Evolutionary conservation across 2,113 vertebrate species (phyloP).

Genomic region (Chamaetylas fuelleborni): DNA sequence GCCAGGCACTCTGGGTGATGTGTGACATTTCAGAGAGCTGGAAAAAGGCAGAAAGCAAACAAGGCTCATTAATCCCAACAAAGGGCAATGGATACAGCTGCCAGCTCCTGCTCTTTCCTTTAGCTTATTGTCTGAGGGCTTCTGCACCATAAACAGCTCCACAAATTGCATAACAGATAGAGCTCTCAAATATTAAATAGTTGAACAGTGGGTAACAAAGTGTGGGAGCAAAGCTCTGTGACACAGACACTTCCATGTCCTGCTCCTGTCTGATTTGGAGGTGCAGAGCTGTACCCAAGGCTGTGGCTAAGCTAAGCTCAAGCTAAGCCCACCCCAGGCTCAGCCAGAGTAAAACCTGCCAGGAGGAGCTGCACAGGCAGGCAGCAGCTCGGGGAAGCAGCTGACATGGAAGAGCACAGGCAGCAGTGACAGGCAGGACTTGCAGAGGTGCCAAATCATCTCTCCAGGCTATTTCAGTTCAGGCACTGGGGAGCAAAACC

Average conservation of each 20-base stretch:
- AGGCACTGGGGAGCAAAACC: not conserved
- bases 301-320: not conserved
- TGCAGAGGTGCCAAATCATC: not conserved
- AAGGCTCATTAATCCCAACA: constrained; percentile 44
- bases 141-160: constrained; percentile 16
- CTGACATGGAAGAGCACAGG: not conserved
- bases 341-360: not conserved
- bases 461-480: not conserved
- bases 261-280: not conserved
- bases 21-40: constrained; percentile 58
- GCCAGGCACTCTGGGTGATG: not conserved
- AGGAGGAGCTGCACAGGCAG: not conserved
- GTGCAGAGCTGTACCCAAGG: not conserved
- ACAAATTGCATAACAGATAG: constrained; percentile 33
- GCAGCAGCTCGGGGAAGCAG: not conserved
- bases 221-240: not conserved
- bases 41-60: not conserved
- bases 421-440: not conserved
- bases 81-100: constrained; percentile 14
- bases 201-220: not conserved
- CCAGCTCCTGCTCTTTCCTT: constrained; percentile 11
- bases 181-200: not conserved
- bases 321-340: not conserved
- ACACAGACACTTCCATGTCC: not conserved
- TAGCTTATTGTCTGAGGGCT: not conserved